These are phyloP conservation scores for Ctena decussata DNA, from an alignment of 2,888 invertebrate genomes.

Conservation along the genomic window DNA sequence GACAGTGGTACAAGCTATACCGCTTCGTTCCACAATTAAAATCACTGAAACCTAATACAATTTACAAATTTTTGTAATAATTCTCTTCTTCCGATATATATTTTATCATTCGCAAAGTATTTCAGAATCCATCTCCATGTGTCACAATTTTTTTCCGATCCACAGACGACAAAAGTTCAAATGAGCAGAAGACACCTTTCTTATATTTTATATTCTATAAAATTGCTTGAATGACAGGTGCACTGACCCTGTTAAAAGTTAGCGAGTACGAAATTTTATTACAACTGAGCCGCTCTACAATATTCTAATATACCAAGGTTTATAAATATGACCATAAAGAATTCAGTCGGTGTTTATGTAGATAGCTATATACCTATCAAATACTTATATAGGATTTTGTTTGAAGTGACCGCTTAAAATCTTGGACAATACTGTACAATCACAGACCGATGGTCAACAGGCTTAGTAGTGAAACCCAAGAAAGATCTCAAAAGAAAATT, in stretches of 20 bases:
- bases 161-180: neutral
- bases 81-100: neutral
- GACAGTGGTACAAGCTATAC: neutral
- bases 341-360: neutral
- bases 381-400: constrained; percentile 17
- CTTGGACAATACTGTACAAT: neutral
- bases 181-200: neutral
- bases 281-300: neutral
- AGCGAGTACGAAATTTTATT: constrained; percentile 1
- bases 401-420: constrained; percentile 54
- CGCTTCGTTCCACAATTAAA: neutral
- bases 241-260: neutral
- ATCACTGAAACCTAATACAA: neutral
- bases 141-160: neutral
- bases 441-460: neutral
- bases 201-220: neutral
- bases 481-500: neutral
- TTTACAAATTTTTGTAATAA: neutral
- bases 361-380: neutral
- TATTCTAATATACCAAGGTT: neutral
- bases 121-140: neutral
- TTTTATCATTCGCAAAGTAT: neutral
- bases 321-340: neutral
- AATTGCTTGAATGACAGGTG: constrained; percentile 5
- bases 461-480: neutral